Evolutionary conservation across 2,113 vertebrate species (phyloP).

Genomic region (Halichoerus grypus): DNA sequence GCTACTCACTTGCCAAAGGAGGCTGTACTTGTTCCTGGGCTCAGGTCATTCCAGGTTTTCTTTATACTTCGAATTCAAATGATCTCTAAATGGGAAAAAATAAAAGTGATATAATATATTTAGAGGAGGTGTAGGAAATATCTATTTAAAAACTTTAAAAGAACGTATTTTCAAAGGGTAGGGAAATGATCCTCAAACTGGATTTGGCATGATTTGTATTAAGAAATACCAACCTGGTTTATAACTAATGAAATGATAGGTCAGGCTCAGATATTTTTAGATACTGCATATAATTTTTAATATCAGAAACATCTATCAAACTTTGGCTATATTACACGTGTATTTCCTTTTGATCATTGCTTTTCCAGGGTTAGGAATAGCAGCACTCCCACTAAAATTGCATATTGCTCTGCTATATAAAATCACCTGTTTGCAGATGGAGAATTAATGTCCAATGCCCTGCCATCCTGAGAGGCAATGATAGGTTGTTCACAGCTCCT

Average conservation of each 20-base stretch:
- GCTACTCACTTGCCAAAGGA: neutral
- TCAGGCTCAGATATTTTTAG: neutral
- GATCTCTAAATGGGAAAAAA: neutral
- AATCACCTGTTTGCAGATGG: neutral
- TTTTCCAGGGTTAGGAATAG: neutral
- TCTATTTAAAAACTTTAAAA: conserved; percentile 38
- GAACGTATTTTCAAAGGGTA: neutral
- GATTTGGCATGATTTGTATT: neutral
- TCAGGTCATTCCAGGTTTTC: neutral
- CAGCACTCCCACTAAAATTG: neutral
- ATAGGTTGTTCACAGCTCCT: neutral
- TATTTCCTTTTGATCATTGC: neutral
- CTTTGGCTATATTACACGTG: neutral
- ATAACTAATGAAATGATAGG: neutral
- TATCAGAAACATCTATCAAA: neutral
- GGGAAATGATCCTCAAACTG: neutral
- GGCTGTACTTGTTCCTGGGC: neutral
- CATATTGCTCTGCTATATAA: neutral
- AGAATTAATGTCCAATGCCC: neutral
- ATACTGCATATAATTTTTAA: neutral
- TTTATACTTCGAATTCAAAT: conserved; percentile 29
- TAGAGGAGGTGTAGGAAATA: conserved; percentile 18
- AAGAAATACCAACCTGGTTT: neutral
- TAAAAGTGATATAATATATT: neutral
- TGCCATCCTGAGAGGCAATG: neutral